Evolutionary conservation across 2,888 invertebrate species (phyloP).

Genomic region (Thymelicus lineola): DNA sequence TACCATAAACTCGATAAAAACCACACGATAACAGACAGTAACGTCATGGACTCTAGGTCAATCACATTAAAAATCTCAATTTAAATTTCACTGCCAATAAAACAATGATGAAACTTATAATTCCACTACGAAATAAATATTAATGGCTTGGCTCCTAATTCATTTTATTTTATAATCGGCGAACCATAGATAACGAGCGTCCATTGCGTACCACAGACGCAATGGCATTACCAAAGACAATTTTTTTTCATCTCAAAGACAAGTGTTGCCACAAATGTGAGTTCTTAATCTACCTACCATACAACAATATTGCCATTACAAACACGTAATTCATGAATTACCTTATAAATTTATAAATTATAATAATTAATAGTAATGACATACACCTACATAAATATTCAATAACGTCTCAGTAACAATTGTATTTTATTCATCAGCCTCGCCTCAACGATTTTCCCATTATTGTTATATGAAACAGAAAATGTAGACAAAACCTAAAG

Average conservation of each 20-base stretch:
- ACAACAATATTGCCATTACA: constrained; percentile 35
- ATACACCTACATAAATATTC: constrained; percentile 36
- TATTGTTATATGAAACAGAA: constrained; percentile 4
- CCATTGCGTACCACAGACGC: background rate
- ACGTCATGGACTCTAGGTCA: constrained; percentile 9
- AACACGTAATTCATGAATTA: constrained; percentile 33
- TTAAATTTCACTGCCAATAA: constrained; percentile 8
- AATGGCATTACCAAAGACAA: background rate
- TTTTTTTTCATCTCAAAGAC: constrained; percentile 10
- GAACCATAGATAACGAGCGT: background rate
- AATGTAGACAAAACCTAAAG: background rate
- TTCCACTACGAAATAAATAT: constrained; percentile 23
- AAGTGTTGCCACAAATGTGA: background rate
- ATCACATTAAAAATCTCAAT: constrained; percentile 8
- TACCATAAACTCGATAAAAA: constrained; percentile 2
- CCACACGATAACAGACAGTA: background rate
- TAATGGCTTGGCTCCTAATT: constrained; percentile 19
- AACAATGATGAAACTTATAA: background rate
- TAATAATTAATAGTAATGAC: constrained; percentile 28
- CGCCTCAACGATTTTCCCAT: constrained; percentile 21
- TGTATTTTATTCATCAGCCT: constrained; percentile 24
- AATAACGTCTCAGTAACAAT: constrained; percentile 19
- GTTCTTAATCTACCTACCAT: constrained; percentile 18
- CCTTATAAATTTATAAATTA: constrained; percentile 36
- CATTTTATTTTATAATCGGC: background rate